A percentile compares a stretch with the other conserved stretches of the same genome.
Evolutionary conservation across 2,797 vertebrate genomes (phyloP).

Genomic region (Chlorospingus flavigularis): DNA sequence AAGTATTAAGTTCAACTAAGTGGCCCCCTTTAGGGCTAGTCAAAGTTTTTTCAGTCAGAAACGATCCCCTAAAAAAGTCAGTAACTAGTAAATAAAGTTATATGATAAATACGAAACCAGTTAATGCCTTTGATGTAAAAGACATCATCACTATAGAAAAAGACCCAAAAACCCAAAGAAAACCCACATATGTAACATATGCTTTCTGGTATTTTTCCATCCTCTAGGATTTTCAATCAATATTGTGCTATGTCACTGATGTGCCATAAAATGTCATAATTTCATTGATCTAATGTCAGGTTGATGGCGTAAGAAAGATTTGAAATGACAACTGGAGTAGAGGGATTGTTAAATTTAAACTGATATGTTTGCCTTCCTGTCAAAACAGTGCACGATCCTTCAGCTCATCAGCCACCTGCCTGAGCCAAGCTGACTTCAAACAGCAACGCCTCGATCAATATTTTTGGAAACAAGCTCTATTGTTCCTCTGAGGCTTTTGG

Average conservation of each 20-base stretch:
- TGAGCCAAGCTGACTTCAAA: slow-evolving; percentile 5
- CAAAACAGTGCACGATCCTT: background rate
- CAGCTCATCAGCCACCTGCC: background rate
- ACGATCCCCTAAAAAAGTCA: background rate
- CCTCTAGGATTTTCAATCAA: background rate
- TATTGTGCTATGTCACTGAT: background rate
- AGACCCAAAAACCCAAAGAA: fast-evolving
- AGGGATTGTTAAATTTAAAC: slow-evolving; percentile 47
- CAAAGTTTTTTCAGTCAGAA: background rate
- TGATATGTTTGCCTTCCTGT: slow-evolving; percentile 31
- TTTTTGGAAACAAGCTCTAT: slow-evolving; percentile 12
- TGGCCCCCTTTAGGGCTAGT: background rate
- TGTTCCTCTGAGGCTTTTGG: background rate
- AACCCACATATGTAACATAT: background rate
- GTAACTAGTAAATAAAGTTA: background rate
- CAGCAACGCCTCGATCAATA: background rate
- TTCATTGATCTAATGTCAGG: slow-evolving; percentile 14
- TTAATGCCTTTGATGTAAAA: background rate
- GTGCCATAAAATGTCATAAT: slow-evolving; percentile 17
- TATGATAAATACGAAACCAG: background rate
- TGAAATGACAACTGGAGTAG: slow-evolving; percentile 26
- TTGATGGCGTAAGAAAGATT: background rate
- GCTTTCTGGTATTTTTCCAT: background rate
- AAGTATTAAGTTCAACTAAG: background rate
- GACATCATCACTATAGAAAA: background rate